phyloP scores from a whole-genome alignment of 2,888 invertebrate species.

The Pammene fasciana region DNA sequence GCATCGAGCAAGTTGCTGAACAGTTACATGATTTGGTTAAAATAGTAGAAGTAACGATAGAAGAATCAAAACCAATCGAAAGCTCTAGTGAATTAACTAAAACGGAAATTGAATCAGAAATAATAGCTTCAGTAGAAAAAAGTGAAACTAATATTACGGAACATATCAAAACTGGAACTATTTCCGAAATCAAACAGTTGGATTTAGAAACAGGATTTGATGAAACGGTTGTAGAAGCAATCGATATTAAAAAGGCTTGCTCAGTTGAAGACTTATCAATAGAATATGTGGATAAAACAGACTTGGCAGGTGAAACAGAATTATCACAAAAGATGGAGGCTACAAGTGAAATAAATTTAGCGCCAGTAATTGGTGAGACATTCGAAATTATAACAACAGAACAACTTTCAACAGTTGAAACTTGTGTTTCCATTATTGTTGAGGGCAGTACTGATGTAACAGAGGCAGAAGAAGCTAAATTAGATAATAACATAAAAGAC shows the following conservation, averaged over 20 bases:
- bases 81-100: not conserved
- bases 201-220: not conserved
- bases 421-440: constrained; percentile 30
- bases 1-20: constrained; percentile 57
- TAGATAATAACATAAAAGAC: not conserved
- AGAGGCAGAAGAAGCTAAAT: constrained; percentile 21
- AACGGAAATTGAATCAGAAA: not conserved
- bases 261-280: not conserved
- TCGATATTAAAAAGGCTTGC: not conserved
- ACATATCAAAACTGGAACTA: not conserved
- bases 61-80: not conserved
- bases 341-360: constrained; percentile 10
- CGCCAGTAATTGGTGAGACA: constrained; percentile 24
- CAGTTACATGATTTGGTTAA: constrained; percentile 64
- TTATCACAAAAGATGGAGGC: not conserved
- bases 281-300: not conserved
- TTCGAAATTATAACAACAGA: constrained; percentile 38
- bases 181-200: not conserved
- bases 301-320: constrained; percentile 2
- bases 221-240: not conserved
- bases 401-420: constrained; percentile 37
- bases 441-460: constrained; percentile 34
- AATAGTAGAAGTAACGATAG: constrained; percentile 39
- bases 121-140: not conserved
- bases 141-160: not conserved